A percentile compares a stretch with the other conserved stretches of the same genome.
phyloP scores from a whole-genome alignment of 1,140 invertebrate genomes.

The Drosophila ohnishii region DNA sequence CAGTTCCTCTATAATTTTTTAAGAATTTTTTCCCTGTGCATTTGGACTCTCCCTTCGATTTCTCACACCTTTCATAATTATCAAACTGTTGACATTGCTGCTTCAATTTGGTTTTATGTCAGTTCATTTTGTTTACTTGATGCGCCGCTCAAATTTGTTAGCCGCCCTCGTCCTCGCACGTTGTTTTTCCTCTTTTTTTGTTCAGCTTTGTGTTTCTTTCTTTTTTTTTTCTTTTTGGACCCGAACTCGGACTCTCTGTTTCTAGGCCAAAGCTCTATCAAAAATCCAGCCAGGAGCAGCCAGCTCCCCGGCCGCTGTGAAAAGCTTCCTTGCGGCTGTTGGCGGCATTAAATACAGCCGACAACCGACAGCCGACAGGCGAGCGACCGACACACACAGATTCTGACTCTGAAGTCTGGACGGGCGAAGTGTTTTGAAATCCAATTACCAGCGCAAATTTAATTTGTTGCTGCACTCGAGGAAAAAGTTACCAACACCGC shows the following conservation, averaged over 20 bases:
- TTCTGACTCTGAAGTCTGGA: constrained; percentile 37
- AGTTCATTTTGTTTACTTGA: constrained; percentile 75
- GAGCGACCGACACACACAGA: constrained; percentile 27
- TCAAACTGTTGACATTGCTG: constrained; percentile 68
- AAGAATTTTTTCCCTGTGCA: constrained; percentile 10
- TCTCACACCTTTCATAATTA: constrained; percentile 55
- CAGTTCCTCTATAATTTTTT: background rate
- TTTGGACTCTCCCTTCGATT: no score
- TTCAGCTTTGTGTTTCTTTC: background rate
- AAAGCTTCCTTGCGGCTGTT: constrained; percentile 72
- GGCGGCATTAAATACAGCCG: constrained; percentile 79
- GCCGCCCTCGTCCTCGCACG: constrained; percentile 23
- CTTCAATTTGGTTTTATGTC: constrained; percentile 68
- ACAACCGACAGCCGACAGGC: constrained; percentile 6
- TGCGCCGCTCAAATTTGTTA: constrained; percentile 57
- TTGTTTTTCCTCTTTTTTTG: background rate
- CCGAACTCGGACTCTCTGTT: constrained; percentile 53
- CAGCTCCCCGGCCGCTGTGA: constrained; percentile 48
- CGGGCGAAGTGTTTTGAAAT: constrained; percentile 79
- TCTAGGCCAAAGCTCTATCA: constrained; percentile 76
- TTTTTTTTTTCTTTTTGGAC: background rate
- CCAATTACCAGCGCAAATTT: constrained; percentile 81
- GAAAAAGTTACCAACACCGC: constrained; percentile 75
- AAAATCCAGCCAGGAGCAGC: constrained; percentile 39
- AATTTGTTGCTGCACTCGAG: constrained; percentile 81